Evolutionary conservation across 1,140 invertebrate species (phyloP).

Genomic region (Hormaphis cornu): DNA sequence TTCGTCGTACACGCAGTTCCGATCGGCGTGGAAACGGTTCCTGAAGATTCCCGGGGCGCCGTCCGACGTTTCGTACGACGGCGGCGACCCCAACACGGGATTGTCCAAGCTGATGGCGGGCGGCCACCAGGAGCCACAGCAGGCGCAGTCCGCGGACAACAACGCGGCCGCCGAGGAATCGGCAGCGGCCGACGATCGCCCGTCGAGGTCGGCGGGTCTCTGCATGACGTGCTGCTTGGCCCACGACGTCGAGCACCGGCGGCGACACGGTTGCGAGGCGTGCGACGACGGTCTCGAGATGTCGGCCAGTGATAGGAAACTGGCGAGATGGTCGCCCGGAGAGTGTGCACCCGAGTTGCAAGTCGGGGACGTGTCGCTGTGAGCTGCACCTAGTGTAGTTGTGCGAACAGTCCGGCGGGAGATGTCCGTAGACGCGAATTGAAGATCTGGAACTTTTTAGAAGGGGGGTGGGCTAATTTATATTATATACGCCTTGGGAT

Average conservation of each 20-base stretch:
- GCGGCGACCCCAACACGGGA: neutral
- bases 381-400: too few relatives aligned
- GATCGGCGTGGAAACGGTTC: constrained; percentile 18
- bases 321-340: too few relatives aligned
- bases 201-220: neutral
- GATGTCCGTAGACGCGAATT: too few relatives aligned
- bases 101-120: neutral
- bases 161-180: neutral
- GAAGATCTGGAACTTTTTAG: too few relatives aligned
- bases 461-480: too few relatives aligned
- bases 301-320: neutral
- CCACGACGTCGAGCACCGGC: neutral
- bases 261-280: neutral
- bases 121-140: neutral
- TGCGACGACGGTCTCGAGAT: neutral
- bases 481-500: too few relatives aligned
- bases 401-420: too few relatives aligned
- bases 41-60: neutral
- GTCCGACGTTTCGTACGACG: neutral
- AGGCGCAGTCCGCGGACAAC: neutral
- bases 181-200: neutral
- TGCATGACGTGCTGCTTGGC: neutral
- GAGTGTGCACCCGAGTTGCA: too few relatives aligned
- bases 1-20: constrained; percentile 3
- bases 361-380: too few relatives aligned